Conservation (phyloP, 1,140 invertebrate species). For the Hycleus cichorii region DNA sequence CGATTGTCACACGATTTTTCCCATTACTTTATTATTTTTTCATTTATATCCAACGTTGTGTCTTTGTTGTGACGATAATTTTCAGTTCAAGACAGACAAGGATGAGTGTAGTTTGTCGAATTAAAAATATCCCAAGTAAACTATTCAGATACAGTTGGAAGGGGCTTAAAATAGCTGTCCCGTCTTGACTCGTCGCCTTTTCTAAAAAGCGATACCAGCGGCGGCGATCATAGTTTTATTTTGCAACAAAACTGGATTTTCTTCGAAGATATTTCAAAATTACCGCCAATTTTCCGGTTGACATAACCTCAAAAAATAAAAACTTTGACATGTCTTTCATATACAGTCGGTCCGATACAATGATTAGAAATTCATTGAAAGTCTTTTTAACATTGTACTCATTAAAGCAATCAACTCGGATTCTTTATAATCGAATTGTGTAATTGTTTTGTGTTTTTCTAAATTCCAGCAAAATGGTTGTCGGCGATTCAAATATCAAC, state of each 20-base stretch:
- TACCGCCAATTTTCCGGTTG: background rate
- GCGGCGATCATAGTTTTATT: background rate
- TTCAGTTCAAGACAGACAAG: slow-evolving; percentile 17
- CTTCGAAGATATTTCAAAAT: background rate
- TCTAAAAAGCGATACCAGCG: background rate
- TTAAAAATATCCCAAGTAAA: slow-evolving; percentile 25
- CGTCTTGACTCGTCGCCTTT: slow-evolving; percentile 13
- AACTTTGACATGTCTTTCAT: too few species aligned
- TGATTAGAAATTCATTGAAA: too few species aligned
- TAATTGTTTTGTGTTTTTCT: too few species aligned
- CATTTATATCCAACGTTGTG: background rate
- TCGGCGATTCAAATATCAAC: slow-evolving; percentile 63
- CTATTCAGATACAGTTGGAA: slow-evolving; percentile 18
- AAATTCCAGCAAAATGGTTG: slow-evolving; percentile 57
- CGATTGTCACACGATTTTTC: background rate
- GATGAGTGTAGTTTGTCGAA: slow-evolving; percentile 24
- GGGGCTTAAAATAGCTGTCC: slow-evolving; percentile 24
- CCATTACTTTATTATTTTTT: background rate
- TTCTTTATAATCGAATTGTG: too few species aligned
- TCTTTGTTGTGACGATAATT: too few species aligned
- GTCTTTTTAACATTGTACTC: too few species aligned
- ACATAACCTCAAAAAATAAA: too few species aligned
- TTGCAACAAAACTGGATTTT: background rate
- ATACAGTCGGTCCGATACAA: too few species aligned
- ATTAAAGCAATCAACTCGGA: too few species aligned